Evolutionary conservation across 2,888 invertebrate genomes (phyloP).

Genomic region (Lycia hirtaria): DNA sequence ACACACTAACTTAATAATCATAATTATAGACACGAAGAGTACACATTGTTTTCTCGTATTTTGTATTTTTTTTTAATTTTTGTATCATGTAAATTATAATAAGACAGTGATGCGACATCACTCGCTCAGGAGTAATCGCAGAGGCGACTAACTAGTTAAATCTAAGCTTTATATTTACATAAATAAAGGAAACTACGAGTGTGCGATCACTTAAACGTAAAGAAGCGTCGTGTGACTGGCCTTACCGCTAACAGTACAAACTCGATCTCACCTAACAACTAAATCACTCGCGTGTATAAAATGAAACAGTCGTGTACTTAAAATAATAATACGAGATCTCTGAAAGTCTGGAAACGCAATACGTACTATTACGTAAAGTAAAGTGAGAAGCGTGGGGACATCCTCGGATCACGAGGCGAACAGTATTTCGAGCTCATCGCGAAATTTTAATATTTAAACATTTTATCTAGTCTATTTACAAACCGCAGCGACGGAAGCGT

Average conservation of each 20-base stretch:
- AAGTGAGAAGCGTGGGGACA: slow-evolving; percentile 64
- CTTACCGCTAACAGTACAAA: slow-evolving; percentile 54
- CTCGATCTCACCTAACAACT: slow-evolving; percentile 58
- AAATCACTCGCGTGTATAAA: slow-evolving; percentile 73
- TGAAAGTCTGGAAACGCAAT: slow-evolving; percentile 84
- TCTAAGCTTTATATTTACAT: slow-evolving; percentile 40
- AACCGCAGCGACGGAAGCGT: slow-evolving; percentile 34
- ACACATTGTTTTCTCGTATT: slow-evolving; percentile 60
- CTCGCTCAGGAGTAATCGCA: slow-evolving; percentile 69
- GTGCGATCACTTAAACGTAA: slow-evolving; percentile 52
- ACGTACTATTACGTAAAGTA: slow-evolving; percentile 75
- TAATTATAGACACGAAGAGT: slow-evolving; percentile 58
- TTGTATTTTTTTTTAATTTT: slow-evolving; percentile 63
- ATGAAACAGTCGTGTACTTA: slow-evolving; percentile 79
- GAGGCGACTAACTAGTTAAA: slow-evolving; percentile 30
- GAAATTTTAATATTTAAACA: slow-evolving; percentile 3
- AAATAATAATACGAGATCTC: slow-evolving; percentile 83
- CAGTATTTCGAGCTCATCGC: slow-evolving; percentile 2
- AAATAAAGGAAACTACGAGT: slow-evolving; percentile 45
- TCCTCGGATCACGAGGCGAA: too few relatives aligned
- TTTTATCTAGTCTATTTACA: slow-evolving; percentile 41
- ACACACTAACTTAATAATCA: slow-evolving; percentile 57
- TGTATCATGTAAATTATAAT: slow-evolving; percentile 53
- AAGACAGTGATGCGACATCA: slow-evolving; percentile 61
- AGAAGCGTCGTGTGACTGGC: slow-evolving; percentile 63